A percentile compares a stretch with the other conserved stretches of the same genome.
phyloP scores from a whole-genome alignment of 2,797 vertebrate genomes.

The Chanos chanos region DNA sequence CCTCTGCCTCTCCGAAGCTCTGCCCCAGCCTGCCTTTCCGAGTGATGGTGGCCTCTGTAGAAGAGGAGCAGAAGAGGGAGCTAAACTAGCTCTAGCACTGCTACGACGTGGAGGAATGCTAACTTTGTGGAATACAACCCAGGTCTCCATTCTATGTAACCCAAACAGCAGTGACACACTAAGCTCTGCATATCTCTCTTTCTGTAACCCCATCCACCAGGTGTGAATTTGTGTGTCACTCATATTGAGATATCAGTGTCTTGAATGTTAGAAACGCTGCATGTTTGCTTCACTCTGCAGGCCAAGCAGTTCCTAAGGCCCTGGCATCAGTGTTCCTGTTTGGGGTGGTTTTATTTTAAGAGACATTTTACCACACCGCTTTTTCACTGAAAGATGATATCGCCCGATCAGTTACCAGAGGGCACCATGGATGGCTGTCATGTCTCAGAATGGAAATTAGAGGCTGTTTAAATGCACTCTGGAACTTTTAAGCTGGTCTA shows the following conservation, averaged over 20 bases:
- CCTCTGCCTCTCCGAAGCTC: background rate
- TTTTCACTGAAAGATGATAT: slow-evolving; percentile 36
- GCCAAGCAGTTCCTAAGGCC: slow-evolving; percentile 36
- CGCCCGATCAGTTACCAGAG: background rate
- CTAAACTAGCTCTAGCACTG: slow-evolving; percentile 20
- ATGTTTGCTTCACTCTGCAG: slow-evolving; percentile 53
- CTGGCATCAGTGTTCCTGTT: slow-evolving; percentile 51
- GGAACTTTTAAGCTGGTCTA: too few relatives aligned
- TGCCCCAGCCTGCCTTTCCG: too few relatives aligned
- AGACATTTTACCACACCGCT: slow-evolving; percentile 13
- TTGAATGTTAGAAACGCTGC: slow-evolving; percentile 71
- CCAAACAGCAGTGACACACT: slow-evolving; percentile 56
- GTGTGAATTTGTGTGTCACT: slow-evolving; percentile 57
- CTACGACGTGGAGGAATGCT: slow-evolving; percentile 62
- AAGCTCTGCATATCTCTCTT: slow-evolving; percentile 24
- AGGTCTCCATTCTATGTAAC: slow-evolving; percentile 54
- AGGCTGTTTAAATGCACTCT: too few relatives aligned
- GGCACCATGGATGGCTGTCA: too few relatives aligned
- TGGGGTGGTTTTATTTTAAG: slow-evolving; percentile 61
- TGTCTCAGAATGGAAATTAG: too few relatives aligned
- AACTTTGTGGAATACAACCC: slow-evolving; percentile 70
- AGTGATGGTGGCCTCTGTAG: slow-evolving; percentile 22
- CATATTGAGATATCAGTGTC: slow-evolving; percentile 69
- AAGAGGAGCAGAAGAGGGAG: slow-evolving; percentile 20
- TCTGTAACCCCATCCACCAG: slow-evolving; percentile 60